Conservation (phyloP, 2,888 invertebrate species). For the Strigamia maritima region DNA sequence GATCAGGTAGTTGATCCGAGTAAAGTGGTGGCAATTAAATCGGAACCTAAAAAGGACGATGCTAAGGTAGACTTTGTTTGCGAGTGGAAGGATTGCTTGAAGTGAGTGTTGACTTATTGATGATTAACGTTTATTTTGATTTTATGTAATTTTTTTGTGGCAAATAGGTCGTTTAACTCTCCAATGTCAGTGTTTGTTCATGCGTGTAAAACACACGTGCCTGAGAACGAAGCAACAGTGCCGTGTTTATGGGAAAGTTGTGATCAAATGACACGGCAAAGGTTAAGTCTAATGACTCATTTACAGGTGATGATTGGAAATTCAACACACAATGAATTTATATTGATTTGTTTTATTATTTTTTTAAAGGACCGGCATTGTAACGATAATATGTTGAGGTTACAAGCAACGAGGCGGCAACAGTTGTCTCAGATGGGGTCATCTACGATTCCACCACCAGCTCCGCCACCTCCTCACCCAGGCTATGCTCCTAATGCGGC, state of each 20-base stretch:
- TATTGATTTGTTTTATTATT: constrained; percentile 39
- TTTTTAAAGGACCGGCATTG: constrained; percentile 82
- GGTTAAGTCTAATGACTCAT: constrained; percentile 95
- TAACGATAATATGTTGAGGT: constrained; percentile 67
- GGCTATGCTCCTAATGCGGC: constrained; percentile 95
- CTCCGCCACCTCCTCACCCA: constrained; percentile 64
- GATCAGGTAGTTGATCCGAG: not conserved
- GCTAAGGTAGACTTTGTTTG: constrained; percentile 60
- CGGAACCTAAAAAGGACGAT: not conserved
- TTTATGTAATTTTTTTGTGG: not conserved
- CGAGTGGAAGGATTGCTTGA: constrained; percentile 88
- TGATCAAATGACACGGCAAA: constrained; percentile 81
- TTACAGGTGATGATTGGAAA: constrained; percentile 59
- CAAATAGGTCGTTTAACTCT: constrained; percentile 51
- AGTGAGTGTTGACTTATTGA: constrained; percentile 50
- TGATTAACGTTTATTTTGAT: not conserved
- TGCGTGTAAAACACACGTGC: constrained; percentile 79
- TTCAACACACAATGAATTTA: not conserved
- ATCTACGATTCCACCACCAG: constrained; percentile 58
- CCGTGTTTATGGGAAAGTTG: constrained; percentile 87
- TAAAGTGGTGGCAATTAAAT: not conserved
- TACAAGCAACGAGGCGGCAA: constrained; percentile 65
- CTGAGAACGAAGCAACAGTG: constrained; percentile 65
- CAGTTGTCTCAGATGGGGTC: constrained; percentile 58
- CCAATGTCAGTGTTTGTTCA: constrained; percentile 70